phyloP scores from a whole-genome alignment of 2,113 vertebrate species.

The Alosa alosa region DNA sequence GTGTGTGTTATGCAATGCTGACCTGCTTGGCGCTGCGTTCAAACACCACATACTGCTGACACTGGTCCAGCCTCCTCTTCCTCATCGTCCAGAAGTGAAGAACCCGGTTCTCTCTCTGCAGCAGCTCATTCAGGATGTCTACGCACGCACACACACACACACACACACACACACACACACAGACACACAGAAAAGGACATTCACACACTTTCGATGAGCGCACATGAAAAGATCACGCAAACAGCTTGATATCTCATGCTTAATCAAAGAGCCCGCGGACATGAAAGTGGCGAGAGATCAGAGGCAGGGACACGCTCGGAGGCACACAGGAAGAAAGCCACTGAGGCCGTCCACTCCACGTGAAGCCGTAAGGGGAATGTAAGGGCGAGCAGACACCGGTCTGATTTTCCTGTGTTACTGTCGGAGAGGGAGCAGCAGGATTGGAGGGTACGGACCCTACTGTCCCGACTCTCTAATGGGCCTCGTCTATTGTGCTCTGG shows the following conservation, averaged over 20 bases:
- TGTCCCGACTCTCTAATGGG: background rate
- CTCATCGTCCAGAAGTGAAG: conserved; percentile 98
- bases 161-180: background rate
- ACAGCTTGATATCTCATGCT: background rate
- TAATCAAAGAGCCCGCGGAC: background rate
- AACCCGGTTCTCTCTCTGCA: conserved; percentile 96
- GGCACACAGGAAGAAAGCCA: background rate
- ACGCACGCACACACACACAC: conserved; percentile 28
- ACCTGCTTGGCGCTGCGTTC: conserved; percentile 99
- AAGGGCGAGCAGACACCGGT: background rate
- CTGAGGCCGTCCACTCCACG: background rate
- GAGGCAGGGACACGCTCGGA: background rate
- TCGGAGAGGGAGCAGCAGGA: background rate
- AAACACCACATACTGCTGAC: conserved; percentile 98
- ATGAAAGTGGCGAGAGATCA: background rate
- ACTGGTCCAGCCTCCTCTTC: conserved; percentile 94
- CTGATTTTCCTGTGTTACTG: background rate
- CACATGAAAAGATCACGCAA: background rate
- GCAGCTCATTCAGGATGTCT: conserved; percentile 97
- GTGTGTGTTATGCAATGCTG: conserved; percentile 37
- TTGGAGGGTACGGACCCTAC: background rate
- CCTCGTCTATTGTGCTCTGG: background rate
- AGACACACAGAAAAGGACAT: conserved; percentile 10
- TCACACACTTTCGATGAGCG: background rate
- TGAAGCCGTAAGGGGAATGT: background rate